These are phyloP conservation scores for Acheta domesticus DNA, from an alignment of 2,888 invertebrate species.

Conservation along the genomic window DNA sequence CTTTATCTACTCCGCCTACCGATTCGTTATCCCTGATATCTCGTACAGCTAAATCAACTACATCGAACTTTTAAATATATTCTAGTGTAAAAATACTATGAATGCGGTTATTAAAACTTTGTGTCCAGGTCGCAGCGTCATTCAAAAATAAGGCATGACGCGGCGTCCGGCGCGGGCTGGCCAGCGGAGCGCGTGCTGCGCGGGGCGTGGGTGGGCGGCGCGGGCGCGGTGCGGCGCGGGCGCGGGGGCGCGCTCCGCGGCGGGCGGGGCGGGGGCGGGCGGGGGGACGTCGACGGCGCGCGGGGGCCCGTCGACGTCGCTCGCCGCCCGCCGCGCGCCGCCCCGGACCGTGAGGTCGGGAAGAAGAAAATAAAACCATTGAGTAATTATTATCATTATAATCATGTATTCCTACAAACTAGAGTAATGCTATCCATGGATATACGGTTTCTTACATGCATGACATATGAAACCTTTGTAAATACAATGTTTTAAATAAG, in stretches of 20 bases:
- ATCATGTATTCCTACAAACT: constrained; percentile 39
- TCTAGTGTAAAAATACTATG: constrained; percentile 10
- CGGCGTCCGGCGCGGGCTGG: not conserved
- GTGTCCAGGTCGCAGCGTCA: not conserved
- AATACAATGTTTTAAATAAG: constrained; percentile 37
- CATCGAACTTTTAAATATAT: not conserved
- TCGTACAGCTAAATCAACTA: not conserved
- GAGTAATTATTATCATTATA: constrained; percentile 37
- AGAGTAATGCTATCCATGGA: constrained; percentile 39
- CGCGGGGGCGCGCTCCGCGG: not conserved
- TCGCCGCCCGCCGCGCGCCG: too few relatives aligned
- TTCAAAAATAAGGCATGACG: not conserved
- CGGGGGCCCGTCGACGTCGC: too few relatives aligned
- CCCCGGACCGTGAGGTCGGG: not conserved
- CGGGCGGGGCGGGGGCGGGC: not conserved
- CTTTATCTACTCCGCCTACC: too few relatives aligned
- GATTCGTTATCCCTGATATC: too few relatives aligned
- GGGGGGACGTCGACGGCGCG: too few relatives aligned
- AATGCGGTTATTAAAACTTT: not conserved
- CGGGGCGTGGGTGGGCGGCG: not conserved
- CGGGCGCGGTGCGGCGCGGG: not conserved
- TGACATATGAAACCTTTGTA: constrained; percentile 38
- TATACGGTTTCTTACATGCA: constrained; percentile 38
- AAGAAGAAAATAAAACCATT: constrained; percentile 36
- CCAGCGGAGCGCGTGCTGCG: not conserved